Conservation (phyloP, 2,113 vertebrate genomes). For the Psilopogon haemacephalus region DNA sequence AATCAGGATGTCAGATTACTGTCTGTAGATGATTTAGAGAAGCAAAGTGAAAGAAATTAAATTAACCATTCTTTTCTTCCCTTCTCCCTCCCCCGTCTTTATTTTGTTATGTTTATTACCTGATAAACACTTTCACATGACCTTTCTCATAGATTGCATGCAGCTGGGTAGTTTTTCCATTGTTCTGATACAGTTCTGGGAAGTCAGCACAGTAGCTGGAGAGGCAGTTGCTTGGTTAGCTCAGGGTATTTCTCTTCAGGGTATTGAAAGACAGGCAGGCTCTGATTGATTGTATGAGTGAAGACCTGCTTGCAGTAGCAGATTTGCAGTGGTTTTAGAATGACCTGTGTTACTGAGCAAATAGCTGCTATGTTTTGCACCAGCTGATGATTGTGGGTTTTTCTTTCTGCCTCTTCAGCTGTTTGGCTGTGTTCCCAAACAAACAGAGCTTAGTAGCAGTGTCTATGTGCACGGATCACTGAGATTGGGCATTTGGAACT, state of each 20-base stretch:
- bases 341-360: not conserved
- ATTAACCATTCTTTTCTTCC: not conserved
- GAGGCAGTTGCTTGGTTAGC: not conserved
- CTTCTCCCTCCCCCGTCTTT: too few relatives aligned
- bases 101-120: not conserved
- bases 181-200: not conserved
- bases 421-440: constrained; percentile 17
- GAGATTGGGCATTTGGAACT: not conserved
- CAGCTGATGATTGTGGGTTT: not conserved
- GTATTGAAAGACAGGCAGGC: not conserved
- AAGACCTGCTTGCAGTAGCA: not conserved
- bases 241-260: not conserved
- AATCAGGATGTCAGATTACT: not conserved
- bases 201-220: not conserved
- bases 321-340: not conserved
- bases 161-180: accelerated
- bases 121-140: accelerated
- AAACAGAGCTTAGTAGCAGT: not conserved
- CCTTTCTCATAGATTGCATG: not conserved
- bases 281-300: not conserved
- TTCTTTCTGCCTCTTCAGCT: constrained; percentile 6
- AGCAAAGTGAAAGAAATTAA: not conserved
- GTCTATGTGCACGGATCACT: not conserved
- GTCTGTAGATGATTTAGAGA: not conserved
- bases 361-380: not conserved